phyloP scores from a whole-genome alignment of 2,797 vertebrate genomes.

The Falco peregrinus region DNA sequence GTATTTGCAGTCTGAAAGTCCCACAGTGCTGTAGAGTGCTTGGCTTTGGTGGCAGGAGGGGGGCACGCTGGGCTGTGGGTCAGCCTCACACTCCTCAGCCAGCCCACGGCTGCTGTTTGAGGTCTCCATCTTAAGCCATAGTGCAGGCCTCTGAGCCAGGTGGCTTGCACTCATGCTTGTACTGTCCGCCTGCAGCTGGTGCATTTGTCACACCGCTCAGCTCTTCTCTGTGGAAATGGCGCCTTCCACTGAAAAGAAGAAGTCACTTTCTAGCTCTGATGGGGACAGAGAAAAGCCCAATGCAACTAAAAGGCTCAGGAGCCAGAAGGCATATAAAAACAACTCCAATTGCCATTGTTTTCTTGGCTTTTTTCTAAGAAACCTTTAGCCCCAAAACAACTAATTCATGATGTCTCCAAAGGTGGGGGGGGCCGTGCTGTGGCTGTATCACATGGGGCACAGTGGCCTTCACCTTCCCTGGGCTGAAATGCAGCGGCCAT shows the following conservation, averaged over 20 bases:
- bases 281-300: not conserved
- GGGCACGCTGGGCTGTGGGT: not conserved
- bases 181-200: not conserved
- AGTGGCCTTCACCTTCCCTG: not conserved
- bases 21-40: accelerated
- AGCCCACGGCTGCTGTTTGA: not conserved
- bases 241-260: not conserved
- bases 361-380: not conserved
- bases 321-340: not conserved
- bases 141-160: not conserved
- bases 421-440: not conserved
- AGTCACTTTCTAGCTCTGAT: not conserved
- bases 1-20: not conserved
- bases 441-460: not conserved
- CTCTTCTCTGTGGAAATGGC: not conserved
- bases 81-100: not conserved
- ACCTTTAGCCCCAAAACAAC: not conserved
- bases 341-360: not conserved
- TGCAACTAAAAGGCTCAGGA: not conserved
- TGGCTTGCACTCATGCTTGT: accelerated
- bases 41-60: not conserved
- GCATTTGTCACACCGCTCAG: not conserved
- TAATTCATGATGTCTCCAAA: not conserved
- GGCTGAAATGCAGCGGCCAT: not conserved
- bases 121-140: not conserved